Evolutionary conservation across 2,888 invertebrate genomes (phyloP).

Genomic region (Geophilus truncorum): DNA sequence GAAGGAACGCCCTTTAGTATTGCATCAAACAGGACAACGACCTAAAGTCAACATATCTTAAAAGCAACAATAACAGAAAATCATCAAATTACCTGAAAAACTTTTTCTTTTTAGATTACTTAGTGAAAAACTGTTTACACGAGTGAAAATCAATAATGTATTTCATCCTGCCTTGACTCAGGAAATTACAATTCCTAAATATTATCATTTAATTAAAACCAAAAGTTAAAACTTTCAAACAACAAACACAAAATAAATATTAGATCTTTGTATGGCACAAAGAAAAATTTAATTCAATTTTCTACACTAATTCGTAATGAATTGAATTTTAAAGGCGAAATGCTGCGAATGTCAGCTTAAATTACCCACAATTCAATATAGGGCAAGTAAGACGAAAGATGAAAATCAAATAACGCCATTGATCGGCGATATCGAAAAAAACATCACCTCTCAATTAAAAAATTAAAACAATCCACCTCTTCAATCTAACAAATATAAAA

Average conservation of each 20-base stretch:
- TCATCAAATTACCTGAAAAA: conserved; percentile 9
- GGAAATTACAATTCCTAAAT: not conserved
- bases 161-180: not conserved
- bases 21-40: not conserved
- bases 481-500: not conserved
- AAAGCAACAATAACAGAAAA: conserved; percentile 1
- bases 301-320: not conserved
- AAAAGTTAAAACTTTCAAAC: no score
- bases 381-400: not conserved
- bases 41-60: conserved; percentile 18
- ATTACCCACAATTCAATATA: not conserved
- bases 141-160: not conserved
- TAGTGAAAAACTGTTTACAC: not conserved
- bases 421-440: not conserved
- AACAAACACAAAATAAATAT: not conserved
- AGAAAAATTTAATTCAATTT: no score
- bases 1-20: not conserved
- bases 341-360: not conserved
- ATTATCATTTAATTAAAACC: not conserved
- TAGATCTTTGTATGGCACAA: no score
- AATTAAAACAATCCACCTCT: conserved; percentile 10
- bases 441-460: not conserved
- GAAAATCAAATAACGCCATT: conserved; percentile 3
- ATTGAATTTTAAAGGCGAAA: not conserved
- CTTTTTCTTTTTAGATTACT: not conserved